These are phyloP conservation scores for Dynastes grantii DNA, from an alignment of 2,888 invertebrate genomes.

Conservation along the genomic window DNA sequence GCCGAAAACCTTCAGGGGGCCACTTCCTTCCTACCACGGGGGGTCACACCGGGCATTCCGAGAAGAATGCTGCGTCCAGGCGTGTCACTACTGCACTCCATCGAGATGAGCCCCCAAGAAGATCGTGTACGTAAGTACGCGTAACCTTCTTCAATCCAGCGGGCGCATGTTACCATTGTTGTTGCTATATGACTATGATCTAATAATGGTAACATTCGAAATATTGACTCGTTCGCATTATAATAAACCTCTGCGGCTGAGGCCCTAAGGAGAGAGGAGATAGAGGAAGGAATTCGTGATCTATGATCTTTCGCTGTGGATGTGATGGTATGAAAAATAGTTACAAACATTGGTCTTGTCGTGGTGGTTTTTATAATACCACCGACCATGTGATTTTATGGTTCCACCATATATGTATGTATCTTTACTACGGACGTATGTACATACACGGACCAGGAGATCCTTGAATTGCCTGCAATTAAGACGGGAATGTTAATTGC, in stretches of 20 bases:
- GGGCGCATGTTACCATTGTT: constrained; percentile 56
- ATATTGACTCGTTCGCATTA: constrained; percentile 2
- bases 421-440: too few relatives aligned
- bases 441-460: background rate
- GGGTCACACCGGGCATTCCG: constrained; percentile 58
- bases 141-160: background rate
- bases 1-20: constrained; percentile 54
- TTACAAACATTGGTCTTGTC: constrained; percentile 43
- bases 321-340: constrained; percentile 51
- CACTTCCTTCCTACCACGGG: constrained; percentile 63
- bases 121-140: constrained; percentile 17
- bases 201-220: constrained; percentile 53
- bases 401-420: background rate
- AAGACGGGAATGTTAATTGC: constrained; percentile 48
- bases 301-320: constrained; percentile 51
- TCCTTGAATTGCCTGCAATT: constrained; percentile 28
- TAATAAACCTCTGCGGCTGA: background rate
- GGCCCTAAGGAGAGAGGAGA: too few relatives aligned
- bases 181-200: constrained; percentile 50
- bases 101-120: constrained; percentile 27
- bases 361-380: constrained; percentile 33
- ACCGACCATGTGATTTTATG: constrained; percentile 33
- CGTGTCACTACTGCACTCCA: constrained; percentile 55
- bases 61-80: constrained; percentile 56
- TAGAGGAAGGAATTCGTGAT: constrained; percentile 54